Evolutionary conservation across 2,113 vertebrate species (phyloP), one percentile per base, ranked within the genome.

Genomic region (Onychostruthus taczanowskii): DNA sequence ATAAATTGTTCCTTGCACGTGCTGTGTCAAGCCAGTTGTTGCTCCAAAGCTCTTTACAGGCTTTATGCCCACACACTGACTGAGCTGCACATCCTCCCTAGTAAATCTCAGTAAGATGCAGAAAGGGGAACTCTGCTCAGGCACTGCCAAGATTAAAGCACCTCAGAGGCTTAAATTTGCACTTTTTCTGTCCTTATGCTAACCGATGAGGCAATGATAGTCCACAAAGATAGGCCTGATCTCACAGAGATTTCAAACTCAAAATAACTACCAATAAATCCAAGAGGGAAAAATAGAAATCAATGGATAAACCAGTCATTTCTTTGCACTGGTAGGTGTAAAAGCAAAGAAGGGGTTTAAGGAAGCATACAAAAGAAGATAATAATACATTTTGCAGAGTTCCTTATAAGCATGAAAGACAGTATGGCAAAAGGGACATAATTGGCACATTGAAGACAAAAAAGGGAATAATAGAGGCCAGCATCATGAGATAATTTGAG

Each of bases 41-140:
- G 59, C 61, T 95, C 74, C 92, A 96, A 94, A 96, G 94, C 90
- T 95, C 86, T 84, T 94, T 95, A 93, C 86, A 89, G 37, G 79
- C 92, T 96, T 95, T 93, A 86, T 95, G 95, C 93, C 95, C 93
- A 93, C 95, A 87, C 92, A 89, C 73, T 1, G 39, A 75, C 68
- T 13, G 69, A 95, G 77, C 95, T 64, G 79, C 52, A 90, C 73
- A 90, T 92, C 93, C 75, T 84, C 79, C 56, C 47, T 14, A 47
- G 63, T 69, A 89, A 41, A 62, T 91, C 62, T 74, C 59, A 89
- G 53, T 43, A 89, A 88, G 66, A 84, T 62, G 66, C 49, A 79
- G 86, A 90, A 94, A 92, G 49, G 56, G 69, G 90, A 96, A 90
- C 50, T 85, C 91, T 90, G 61, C 41, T 68, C 66, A 68, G 55